phyloP scores from a whole-genome alignment of 2,888 invertebrate species.

The Teinopalpus imperialis region DNA sequence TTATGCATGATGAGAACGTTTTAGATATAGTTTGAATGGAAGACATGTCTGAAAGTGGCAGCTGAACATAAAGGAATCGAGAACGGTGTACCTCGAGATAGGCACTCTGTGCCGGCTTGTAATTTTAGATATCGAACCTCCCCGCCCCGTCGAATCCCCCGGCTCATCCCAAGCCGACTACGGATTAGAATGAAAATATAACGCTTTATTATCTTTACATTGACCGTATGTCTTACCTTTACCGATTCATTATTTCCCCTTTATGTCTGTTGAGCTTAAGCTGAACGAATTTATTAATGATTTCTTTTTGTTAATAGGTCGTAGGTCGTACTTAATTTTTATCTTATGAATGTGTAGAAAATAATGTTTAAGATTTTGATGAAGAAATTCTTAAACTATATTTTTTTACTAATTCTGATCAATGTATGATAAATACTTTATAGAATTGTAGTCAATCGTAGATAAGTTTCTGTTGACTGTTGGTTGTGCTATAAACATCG shows the following conservation, averaged over 20 bases:
- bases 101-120: slow-evolving; percentile 74
- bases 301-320: slow-evolving; percentile 3
- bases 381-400: no score
- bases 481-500: slow-evolving; percentile 65
- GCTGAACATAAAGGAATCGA: slow-evolving; percentile 71
- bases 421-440: slow-evolving; percentile 11
- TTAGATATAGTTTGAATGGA: slow-evolving; percentile 65
- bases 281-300: slow-evolving; percentile 7
- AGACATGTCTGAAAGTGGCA: slow-evolving; percentile 72
- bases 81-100: slow-evolving; percentile 66
- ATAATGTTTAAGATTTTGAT: no score
- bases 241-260: slow-evolving; percentile 49
- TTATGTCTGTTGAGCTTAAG: slow-evolving; percentile 34
- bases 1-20: slow-evolving; percentile 60
- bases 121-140: slow-evolving; percentile 78
- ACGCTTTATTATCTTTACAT: slow-evolving; percentile 75
- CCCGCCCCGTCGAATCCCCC: slow-evolving; percentile 51
- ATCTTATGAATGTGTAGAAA: no score
- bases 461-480: slow-evolving; percentile 59
- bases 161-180: slow-evolving; percentile 55
- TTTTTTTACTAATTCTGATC: no score
- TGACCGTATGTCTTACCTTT: slow-evolving; percentile 74
- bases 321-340: no score
- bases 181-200: slow-evolving; percentile 78
- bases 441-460: slow-evolving; percentile 38